Conservation (phyloP, 1,140 invertebrate species). For the Heliconius nattereri region DNA sequence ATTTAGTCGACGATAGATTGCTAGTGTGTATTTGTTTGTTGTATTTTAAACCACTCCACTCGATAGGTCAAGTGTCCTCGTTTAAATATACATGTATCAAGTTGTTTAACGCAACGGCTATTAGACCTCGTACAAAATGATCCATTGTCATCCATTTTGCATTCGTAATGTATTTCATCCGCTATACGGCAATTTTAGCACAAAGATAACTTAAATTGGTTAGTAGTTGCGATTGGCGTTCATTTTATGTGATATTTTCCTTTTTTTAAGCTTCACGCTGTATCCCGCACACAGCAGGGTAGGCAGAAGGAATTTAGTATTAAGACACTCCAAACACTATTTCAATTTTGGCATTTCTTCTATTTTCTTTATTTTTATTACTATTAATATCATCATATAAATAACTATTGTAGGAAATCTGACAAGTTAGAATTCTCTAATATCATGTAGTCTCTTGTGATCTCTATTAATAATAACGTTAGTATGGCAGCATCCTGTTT, state of each 20-base stretch:
- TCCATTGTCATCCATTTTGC: conserved; percentile 22
- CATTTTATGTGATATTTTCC: not conserved
- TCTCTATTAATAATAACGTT: not conserved
- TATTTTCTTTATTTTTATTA: not conserved
- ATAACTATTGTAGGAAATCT: not conserved
- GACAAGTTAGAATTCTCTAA: not conserved
- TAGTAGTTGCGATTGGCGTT: not conserved
- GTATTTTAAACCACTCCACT: not conserved
- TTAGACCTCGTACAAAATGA: conserved; percentile 24
- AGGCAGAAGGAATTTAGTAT: no score
- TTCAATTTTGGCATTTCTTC: no score
- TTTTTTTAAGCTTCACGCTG: not conserved
- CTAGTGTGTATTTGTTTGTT: not conserved
- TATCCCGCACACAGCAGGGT: no score
- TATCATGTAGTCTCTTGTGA: not conserved
- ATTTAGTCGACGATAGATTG: not conserved
- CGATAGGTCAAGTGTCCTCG: not conserved
- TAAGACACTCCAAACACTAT: no score
- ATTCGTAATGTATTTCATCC: conserved; percentile 3
- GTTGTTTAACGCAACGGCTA: not conserved
- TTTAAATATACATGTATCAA: conserved; percentile 9
- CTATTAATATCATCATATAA: not conserved
- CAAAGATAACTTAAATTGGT: not conserved
- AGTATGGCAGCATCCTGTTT: not conserved
- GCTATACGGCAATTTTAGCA: conserved; percentile 8